Conservation (phyloP, 2,888 invertebrate species). For the Parnassius orleans region DNA sequence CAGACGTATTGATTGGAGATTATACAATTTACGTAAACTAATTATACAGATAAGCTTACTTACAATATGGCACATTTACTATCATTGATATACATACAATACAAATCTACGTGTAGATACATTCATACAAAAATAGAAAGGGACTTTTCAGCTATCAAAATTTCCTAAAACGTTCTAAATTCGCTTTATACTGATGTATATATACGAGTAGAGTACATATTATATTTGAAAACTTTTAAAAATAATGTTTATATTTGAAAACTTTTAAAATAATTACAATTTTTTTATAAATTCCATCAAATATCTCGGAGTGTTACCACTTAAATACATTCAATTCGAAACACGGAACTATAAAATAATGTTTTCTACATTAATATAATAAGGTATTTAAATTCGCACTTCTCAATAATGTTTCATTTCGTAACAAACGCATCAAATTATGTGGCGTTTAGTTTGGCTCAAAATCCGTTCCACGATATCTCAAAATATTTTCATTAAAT, state of each 20-base stretch:
- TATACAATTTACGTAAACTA: slow-evolving; percentile 12
- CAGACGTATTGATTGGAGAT: slow-evolving; percentile 20
- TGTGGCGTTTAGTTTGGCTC: slow-evolving; percentile 19
- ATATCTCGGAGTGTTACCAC: no score
- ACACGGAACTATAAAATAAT: no score
- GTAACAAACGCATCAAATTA: no score
- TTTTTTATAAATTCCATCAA: no score
- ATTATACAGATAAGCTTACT: slow-evolving; percentile 27
- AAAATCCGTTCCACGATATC: slow-evolving; percentile 36
- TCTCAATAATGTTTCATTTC: no score
- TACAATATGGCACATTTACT: slow-evolving; percentile 48
- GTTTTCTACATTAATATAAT: no score
- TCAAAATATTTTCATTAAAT: slow-evolving; percentile 28
- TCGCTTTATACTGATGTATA: neutral
- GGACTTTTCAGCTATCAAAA: slow-evolving; percentile 34
- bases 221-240: no score
- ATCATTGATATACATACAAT: slow-evolving; percentile 24
- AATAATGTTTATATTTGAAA: no score
- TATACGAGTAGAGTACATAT: no score
- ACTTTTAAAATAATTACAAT: no score
- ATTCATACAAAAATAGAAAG: slow-evolving; percentile 64
- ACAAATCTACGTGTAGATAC: slow-evolving; percentile 38
- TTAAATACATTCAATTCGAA: no score
- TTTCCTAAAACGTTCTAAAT: neutral
- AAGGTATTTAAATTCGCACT: no score